Evolutionary conservation across 2,888 invertebrate genomes (phyloP).

Genomic region (Lasiommata megera): DNA sequence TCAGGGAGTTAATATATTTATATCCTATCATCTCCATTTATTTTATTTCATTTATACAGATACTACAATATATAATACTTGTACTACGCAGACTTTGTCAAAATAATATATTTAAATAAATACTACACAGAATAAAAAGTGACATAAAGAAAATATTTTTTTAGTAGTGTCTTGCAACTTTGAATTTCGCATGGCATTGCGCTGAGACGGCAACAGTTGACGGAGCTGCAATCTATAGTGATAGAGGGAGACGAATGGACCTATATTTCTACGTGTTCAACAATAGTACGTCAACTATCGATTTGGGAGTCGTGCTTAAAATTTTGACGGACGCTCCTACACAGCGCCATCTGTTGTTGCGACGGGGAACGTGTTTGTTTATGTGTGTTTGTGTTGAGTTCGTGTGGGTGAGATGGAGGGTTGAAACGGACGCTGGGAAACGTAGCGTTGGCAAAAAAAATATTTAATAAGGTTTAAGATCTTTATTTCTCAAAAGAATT

Average conservation of each 20-base stretch:
- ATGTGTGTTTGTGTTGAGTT: constrained; percentile 25
- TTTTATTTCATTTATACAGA: constrained; percentile 2
- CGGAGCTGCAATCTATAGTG: constrained; percentile 9
- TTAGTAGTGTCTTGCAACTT: constrained; percentile 1
- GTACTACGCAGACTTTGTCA: not conserved
- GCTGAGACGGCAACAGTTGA: constrained; percentile 28
- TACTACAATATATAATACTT: not conserved
- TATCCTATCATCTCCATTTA: constrained; percentile 26
- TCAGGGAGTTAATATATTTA: constrained; percentile 35
- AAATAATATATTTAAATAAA: not conserved
- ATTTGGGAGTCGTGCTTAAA: constrained; percentile 37
- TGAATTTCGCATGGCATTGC: not conserved
- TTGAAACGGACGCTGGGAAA: constrained; percentile 63
- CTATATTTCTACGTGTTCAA: constrained; percentile 15
- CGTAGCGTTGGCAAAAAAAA: constrained; percentile 49
- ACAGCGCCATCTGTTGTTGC: constrained; percentile 46
- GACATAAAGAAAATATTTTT: not conserved
- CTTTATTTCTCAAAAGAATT: no score
- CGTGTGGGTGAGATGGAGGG: constrained; percentile 48
- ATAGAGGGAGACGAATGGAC: constrained; percentile 9
- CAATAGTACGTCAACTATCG: constrained; percentile 27
- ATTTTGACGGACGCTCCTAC: constrained; percentile 27
- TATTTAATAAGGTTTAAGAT: no score
- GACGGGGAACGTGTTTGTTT: constrained; percentile 32
- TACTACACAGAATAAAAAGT: constrained; percentile 3